A percentile compares a stretch with the other conserved stretches of the same genome.
Conservation (phyloP, 2,797 vertebrate species). For the Antennarius maculatus region DNA sequence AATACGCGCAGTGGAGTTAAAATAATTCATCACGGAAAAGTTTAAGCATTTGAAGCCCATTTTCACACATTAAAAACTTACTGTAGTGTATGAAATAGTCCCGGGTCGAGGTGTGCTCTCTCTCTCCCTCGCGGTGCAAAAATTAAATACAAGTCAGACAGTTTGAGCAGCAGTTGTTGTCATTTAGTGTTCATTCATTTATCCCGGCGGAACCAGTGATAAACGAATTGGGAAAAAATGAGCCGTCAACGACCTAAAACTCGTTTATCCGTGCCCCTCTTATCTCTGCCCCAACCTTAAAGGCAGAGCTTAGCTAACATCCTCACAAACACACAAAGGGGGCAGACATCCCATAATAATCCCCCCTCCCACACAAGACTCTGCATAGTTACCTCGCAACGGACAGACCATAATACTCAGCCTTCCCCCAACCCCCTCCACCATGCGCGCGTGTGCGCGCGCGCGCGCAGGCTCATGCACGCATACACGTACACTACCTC, state of each 20-base stretch:
- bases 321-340: conserved; percentile 87
- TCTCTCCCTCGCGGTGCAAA: conserved; percentile 28
- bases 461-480: conserved; percentile 55
- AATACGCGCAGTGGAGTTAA: conserved; percentile 27
- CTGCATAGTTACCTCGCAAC: conserved; percentile 91
- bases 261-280: conserved; percentile 77
- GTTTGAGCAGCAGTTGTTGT: conserved; percentile 46
- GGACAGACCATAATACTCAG: conserved; percentile 90
- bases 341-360: conserved; percentile 89
- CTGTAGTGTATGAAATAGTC: conserved; percentile 60
- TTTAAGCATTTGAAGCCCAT: conserved; percentile 50
- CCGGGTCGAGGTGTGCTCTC: conserved; percentile 67
- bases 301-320: conserved; percentile 83
- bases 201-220: conserved; percentile 22
- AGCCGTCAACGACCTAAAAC: conserved; percentile 71
- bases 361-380: conserved; percentile 84
- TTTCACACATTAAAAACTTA: conserved; percentile 69
- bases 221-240: conserved; percentile 44
- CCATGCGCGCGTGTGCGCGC: conserved; percentile 13
- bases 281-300: conserved; percentile 74
- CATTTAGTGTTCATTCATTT: conserved; percentile 48
- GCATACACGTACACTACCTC: conserved; percentile 29
- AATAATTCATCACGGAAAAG: conserved; percentile 48
- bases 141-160: conserved; percentile 47
- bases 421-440: conserved; percentile 67